Conservation (phyloP, 2,113 vertebrate genomes). For the Oceanodroma tethys region DNA sequence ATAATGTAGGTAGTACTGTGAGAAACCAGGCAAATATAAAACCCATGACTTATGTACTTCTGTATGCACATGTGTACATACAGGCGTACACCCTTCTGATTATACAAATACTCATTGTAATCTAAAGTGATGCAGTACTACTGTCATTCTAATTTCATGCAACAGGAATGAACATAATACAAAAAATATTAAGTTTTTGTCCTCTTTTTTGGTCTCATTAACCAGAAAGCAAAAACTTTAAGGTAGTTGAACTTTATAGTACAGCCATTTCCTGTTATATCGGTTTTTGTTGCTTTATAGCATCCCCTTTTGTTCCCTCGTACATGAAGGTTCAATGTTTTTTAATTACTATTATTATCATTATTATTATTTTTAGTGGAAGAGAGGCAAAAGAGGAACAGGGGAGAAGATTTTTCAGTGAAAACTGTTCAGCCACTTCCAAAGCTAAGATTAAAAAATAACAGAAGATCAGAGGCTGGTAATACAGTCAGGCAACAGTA, state of each 20-base stretch:
- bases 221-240: neutral
- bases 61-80: fast-evolving
- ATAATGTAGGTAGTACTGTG: neutral
- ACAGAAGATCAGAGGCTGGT: neutral
- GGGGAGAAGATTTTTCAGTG: neutral
- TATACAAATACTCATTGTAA: neutral
- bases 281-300: neutral
- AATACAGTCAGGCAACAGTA: neutral
- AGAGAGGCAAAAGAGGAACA: neutral
- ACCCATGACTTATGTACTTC: neutral
- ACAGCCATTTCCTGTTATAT: neutral
- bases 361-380: neutral
- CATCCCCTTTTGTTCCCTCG: neutral
- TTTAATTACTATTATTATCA: neutral
- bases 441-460: neutral
- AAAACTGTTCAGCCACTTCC: neutral
- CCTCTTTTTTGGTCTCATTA: neutral
- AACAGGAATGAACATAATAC: neutral
- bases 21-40: neutral
- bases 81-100: neutral
- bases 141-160: neutral
- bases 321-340: neutral
- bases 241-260: neutral
- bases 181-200: neutral
- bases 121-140: neutral